phyloP scores from a whole-genome alignment of 1,140 invertebrate genomes.

The Diploscapter pachys region DNA sequence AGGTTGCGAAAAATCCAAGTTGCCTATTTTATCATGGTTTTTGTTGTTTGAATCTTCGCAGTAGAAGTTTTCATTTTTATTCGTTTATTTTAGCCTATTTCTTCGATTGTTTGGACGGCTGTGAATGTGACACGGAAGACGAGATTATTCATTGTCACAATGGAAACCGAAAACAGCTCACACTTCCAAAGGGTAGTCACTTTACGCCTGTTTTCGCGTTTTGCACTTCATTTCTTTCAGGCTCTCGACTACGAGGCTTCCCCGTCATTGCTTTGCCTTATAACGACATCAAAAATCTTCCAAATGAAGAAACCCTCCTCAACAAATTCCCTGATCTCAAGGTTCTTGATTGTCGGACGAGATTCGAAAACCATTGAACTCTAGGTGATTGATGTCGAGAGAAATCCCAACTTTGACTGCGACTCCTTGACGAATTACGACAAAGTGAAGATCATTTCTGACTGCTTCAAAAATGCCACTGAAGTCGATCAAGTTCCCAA shows the following conservation, averaged over 20 bases:
- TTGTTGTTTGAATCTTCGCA: too few species aligned
- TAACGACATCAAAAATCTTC: slow-evolving; percentile 36
- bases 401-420: slow-evolving; percentile 38
- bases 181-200: slow-evolving; percentile 15
- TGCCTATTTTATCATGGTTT: too few species aligned
- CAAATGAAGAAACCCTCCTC: slow-evolving; percentile 33
- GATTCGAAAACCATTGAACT: not conserved
- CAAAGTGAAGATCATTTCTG: slow-evolving; percentile 32
- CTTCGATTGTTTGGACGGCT: slow-evolving; percentile 26
- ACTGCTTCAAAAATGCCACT: slow-evolving; percentile 36
- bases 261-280: slow-evolving; percentile 34
- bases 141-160: slow-evolving; percentile 40
- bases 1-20: too few species aligned
- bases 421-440: slow-evolving; percentile 23
- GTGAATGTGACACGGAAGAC: slow-evolving; percentile 38
- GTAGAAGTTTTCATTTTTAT: too few species aligned
- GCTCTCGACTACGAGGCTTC: slow-evolving; percentile 31
- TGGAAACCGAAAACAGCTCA: slow-evolving; percentile 27
- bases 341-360: slow-evolving; percentile 10
- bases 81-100: too few species aligned
- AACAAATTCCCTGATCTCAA: slow-evolving; percentile 40
- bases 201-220: too few species aligned
- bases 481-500: slow-evolving; percentile 24
- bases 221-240: not conserved
- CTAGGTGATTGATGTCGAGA: slow-evolving; percentile 36